Percentiles rank a stretch among this genome's conserved stretches.
Conservation (phyloP, 2,888 invertebrate species). For the Idaea straminata region DNA sequence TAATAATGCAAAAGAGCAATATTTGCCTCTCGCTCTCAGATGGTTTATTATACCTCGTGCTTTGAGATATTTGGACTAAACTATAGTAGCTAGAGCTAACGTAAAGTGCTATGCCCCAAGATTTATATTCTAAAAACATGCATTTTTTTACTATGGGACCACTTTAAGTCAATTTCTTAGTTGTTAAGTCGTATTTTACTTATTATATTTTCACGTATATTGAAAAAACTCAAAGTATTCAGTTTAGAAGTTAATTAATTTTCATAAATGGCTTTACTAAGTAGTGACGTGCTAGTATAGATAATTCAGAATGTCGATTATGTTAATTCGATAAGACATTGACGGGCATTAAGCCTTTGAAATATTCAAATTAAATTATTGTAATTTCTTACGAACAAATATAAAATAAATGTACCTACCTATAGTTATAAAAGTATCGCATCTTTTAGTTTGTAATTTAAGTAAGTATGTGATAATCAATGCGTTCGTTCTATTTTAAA, state of each 20-base stretch:
- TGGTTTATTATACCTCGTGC: no score
- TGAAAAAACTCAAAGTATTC: not conserved
- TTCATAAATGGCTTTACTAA: slow-evolving; percentile 5
- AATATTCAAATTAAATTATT: not conserved
- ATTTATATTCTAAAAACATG: not conserved
- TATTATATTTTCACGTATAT: not conserved
- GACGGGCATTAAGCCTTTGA: not conserved
- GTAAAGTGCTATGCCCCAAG: no score
- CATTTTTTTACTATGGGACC: slow-evolving; percentile 4
- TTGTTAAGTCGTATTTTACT: slow-evolving; percentile 8
- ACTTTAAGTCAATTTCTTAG: slow-evolving; percentile 9
- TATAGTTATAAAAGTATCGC: not conserved
- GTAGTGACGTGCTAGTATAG: slow-evolving; percentile 20
- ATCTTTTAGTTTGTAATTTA: not conserved
- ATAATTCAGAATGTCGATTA: slow-evolving; percentile 21
- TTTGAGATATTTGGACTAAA: no score
- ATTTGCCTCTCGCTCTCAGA: not conserved
- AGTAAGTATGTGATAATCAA: not conserved
- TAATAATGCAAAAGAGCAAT: not conserved
- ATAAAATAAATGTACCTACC: not conserved
- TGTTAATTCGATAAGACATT: slow-evolving; percentile 27
- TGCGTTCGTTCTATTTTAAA: not conserved
- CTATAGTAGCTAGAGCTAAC: no score
- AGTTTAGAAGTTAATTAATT: not conserved
- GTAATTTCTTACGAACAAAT: not conserved